Conservation (phyloP, 2,888 invertebrate species). For the Lutraria lutraria region DNA sequence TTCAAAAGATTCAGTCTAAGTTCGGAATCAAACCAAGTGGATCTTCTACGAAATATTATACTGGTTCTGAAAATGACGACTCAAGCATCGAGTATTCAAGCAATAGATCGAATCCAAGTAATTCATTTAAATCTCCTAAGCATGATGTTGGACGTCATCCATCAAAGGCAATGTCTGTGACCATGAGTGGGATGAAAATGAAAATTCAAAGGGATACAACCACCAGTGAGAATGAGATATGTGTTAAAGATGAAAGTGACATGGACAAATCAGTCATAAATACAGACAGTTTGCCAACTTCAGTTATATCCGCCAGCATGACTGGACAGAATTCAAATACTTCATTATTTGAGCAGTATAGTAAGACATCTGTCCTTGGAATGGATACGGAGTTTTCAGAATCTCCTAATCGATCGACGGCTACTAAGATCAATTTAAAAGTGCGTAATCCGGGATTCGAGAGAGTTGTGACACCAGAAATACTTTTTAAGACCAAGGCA, state of each 20-base stretch:
- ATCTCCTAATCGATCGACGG: slow-evolving; percentile 3
- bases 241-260: not conserved
- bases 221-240: not conserved
- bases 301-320: not conserved
- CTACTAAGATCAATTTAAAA: slow-evolving; percentile 59
- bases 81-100: not conserved
- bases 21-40: slow-evolving; percentile 40
- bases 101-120: not conserved
- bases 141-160: not conserved
- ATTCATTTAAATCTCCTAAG: not conserved
- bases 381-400: slow-evolving; percentile 50
- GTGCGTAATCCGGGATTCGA: slow-evolving; percentile 74
- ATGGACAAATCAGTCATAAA: not conserved
- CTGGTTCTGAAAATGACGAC: not conserved
- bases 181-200: slow-evolving; percentile 48
- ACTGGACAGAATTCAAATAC: not conserved
- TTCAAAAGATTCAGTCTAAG: slow-evolving; percentile 46
- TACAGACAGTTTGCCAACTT: too few relatives aligned
- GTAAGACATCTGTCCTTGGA: slow-evolving; percentile 51
- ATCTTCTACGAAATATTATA: not conserved
- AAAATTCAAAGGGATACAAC: slow-evolving; percentile 29
- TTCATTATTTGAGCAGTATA: not conserved
- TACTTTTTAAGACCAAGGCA: slow-evolving; percentile 73
- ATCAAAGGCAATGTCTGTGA: slow-evolving; percentile 10
- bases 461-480: slow-evolving; percentile 76